Conservation (phyloP, 2,113 vertebrate genomes). For the Elachura formosa region DNA sequence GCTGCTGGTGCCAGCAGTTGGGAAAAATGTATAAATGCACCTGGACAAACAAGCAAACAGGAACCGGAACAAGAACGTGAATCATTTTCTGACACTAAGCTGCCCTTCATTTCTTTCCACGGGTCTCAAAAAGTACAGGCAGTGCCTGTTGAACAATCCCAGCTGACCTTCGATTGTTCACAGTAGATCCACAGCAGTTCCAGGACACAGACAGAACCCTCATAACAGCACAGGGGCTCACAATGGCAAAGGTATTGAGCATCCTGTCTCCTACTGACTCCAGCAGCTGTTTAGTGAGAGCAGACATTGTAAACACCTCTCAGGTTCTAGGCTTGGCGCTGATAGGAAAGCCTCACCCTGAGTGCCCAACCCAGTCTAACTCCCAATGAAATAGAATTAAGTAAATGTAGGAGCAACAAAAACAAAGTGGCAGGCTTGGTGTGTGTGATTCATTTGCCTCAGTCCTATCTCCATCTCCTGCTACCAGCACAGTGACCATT, state of each 20-base stretch:
- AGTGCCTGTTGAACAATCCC: conserved; percentile 15
- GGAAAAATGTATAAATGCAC: background rate
- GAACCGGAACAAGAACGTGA: background rate
- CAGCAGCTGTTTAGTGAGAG: background rate
- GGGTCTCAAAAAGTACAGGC: background rate
- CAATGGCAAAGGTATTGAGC: background rate
- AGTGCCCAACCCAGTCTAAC: background rate
- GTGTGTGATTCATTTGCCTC: background rate
- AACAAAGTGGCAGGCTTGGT: fast-evolving
- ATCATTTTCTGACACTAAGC: background rate
- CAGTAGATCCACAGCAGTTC: background rate
- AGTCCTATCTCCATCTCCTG: background rate
- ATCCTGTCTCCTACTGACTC: background rate
- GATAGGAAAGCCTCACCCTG: background rate
- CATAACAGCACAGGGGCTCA: background rate
- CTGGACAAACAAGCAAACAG: conserved; percentile 29
- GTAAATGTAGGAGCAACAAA: background rate
- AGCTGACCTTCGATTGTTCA: background rate
- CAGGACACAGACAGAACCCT: background rate
- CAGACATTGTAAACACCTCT: background rate
- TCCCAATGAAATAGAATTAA: background rate
- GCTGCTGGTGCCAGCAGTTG: background rate
- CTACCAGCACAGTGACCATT: background rate
- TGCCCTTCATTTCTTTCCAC: background rate
- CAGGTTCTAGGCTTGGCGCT: background rate